These are phyloP conservation scores for Apeira syringaria DNA, from an alignment of 2,888 invertebrate species.

Conservation along the genomic window DNA sequence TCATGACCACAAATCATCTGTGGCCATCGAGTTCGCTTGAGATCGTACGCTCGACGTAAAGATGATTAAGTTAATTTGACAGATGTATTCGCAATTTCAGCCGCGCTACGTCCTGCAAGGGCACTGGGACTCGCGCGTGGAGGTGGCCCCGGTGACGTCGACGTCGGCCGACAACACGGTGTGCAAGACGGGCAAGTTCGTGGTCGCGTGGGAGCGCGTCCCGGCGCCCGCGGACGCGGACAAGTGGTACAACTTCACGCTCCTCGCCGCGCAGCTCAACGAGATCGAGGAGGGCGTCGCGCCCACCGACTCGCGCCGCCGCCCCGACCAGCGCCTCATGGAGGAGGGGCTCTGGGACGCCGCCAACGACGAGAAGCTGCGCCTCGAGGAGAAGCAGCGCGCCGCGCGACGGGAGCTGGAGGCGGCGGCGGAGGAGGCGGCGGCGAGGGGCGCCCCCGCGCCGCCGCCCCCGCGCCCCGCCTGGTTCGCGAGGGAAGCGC, in stretches of 20 bases:
- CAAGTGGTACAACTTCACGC: slow-evolving; percentile 95
- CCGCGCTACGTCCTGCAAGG: slow-evolving; percentile 91
- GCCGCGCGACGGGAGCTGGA: slow-evolving; percentile 90
- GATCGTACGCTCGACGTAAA: no score
- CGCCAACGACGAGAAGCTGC: slow-evolving; percentile 91
- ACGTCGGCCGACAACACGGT: slow-evolving; percentile 91
- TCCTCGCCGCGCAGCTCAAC: slow-evolving; percentile 97
- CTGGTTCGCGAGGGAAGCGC: slow-evolving; percentile 96
- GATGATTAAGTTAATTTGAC: no score
- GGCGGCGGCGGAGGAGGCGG: slow-evolving; percentile 88
- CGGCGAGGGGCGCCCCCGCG: slow-evolving; percentile 85
- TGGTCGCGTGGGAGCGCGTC: slow-evolving; percentile 93
- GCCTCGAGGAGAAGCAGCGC: slow-evolving; percentile 98
- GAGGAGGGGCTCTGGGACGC: slow-evolving; percentile 96
- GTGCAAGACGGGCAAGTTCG: slow-evolving; percentile 95
- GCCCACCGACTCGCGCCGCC: slow-evolving; percentile 95
- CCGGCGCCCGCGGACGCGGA: slow-evolving; percentile 87
- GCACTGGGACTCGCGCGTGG: slow-evolving; percentile 98
- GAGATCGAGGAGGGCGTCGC: slow-evolving; percentile 96
- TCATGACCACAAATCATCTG: no score
- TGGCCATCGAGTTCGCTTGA: no score
- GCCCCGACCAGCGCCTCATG: slow-evolving; percentile 99
- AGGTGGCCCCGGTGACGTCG: slow-evolving; percentile 94
- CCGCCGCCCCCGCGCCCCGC: slow-evolving; percentile 89
- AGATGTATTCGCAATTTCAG: slow-evolving; percentile 80